A percentile compares a stretch with the other conserved stretches of the same genome.
Evolutionary conservation across 2,113 vertebrate species (phyloP).

Genomic region (Emydura subglobosa): DNA sequence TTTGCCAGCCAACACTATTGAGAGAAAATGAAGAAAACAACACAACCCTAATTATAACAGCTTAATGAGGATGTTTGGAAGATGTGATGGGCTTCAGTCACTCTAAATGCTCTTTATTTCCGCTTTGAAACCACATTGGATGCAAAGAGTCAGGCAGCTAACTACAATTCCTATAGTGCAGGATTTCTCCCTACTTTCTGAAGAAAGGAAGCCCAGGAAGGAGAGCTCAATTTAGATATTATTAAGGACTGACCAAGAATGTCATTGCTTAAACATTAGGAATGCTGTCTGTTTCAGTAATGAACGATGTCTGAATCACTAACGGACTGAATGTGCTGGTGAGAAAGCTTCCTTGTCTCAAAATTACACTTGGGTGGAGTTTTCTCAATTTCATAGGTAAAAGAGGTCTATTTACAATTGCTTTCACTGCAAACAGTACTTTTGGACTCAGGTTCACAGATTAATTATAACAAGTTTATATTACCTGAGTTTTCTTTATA

Average conservation of each 20-base stretch:
- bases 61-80: constrained; percentile 65
- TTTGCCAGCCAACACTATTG: constrained; percentile 79
- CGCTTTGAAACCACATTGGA: constrained; percentile 63
- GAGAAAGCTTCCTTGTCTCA: neutral
- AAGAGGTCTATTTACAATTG: neutral
- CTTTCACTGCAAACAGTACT: neutral
- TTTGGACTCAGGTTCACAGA: neutral
- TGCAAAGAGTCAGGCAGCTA: constrained; percentile 56
- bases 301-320: constrained; percentile 56
- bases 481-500: neutral
- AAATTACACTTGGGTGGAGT: neutral
- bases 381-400: neutral
- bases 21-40: constrained; percentile 79
- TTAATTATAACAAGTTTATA: neutral
- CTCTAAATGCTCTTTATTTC: constrained; percentile 75
- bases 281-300: constrained; percentile 55
- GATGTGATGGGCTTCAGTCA: constrained; percentile 69
- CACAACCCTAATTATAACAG: constrained; percentile 71
- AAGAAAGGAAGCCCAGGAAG: constrained; percentile 61
- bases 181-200: constrained; percentile 37
- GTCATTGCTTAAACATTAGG: constrained; percentile 36
- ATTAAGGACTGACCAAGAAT: constrained; percentile 61
- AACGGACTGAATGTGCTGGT: neutral
- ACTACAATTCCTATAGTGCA: constrained; percentile 30
- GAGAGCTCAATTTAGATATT: constrained; percentile 61